A percentile compares a stretch with the other conserved stretches of the same genome.
Evolutionary conservation across 2,888 invertebrate species (phyloP).

Genomic region (Caenorhabditis sp.): DNA sequence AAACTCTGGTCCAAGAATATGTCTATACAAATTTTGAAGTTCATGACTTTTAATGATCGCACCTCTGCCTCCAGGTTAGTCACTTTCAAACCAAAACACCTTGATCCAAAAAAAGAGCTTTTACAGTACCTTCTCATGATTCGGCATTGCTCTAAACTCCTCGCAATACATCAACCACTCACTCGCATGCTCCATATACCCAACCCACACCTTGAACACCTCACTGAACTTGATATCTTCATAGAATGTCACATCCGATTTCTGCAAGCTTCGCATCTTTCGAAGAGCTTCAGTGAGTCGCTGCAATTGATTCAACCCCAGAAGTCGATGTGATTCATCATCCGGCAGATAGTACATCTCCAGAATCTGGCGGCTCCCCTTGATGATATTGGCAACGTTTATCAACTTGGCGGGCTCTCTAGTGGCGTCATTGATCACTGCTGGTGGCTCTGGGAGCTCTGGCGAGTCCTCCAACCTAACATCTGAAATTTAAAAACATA

Average conservation of each 20-base stretch:
- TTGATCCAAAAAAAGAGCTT: too few species aligned
- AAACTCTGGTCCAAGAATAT: too few species aligned
- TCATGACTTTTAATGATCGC: too few species aligned
- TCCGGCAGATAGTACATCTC: constrained; percentile 11
- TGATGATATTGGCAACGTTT: constrained; percentile 12
- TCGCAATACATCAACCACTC: constrained; percentile 25
- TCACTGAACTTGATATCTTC: constrained; percentile 12
- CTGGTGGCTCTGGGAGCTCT: neutral
- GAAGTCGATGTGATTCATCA: neutral
- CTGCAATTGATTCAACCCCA: constrained; percentile 12
- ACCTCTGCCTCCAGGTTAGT: too few species aligned
- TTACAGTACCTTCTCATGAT: constrained; percentile 21
- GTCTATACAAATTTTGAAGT: too few species aligned
- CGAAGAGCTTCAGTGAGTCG: constrained; percentile 3
- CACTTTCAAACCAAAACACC: too few species aligned
- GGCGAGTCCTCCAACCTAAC: neutral
- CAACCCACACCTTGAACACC: constrained; percentile 15
- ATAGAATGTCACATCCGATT: constrained; percentile 2
- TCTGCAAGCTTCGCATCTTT: constrained; percentile 8
- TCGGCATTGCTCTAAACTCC: constrained; percentile 14
- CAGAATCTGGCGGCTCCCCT: constrained; percentile 12
- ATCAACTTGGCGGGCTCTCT: constrained; percentile 5
- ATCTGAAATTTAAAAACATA: neutral
- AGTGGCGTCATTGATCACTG: neutral
- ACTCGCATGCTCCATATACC: constrained; percentile 12